Evolutionary conservation across 1,140 invertebrate genomes (phyloP).

Genomic region (Bombus affinis): DNA sequence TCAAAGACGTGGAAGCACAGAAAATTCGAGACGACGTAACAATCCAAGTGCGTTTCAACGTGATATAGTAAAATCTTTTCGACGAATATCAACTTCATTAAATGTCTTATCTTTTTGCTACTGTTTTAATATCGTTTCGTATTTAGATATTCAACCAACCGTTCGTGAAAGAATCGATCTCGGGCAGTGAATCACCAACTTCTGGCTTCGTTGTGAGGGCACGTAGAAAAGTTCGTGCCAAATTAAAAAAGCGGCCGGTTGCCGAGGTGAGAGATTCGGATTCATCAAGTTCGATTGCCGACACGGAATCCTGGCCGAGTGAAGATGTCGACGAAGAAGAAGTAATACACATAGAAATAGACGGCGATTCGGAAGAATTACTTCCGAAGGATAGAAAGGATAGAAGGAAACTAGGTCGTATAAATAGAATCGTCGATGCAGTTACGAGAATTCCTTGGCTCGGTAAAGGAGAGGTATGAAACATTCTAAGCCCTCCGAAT

Average conservation of each 20-base stretch:
- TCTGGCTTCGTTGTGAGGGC: conserved; percentile 68
- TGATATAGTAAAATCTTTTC: not conserved
- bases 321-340: conserved; percentile 69
- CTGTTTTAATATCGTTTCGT: too few species aligned
- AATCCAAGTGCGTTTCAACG: conserved; percentile 71
- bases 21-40: conserved; percentile 78
- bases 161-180: conserved; percentile 48
- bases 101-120: not conserved
- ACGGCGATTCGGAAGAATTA: conserved; percentile 55
- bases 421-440: conserved; percentile 65
- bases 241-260: conserved; percentile 40
- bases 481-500: not conserved
- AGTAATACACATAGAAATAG: conserved; percentile 67
- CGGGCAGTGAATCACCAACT: conserved; percentile 57
- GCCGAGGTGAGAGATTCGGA: conserved; percentile 27
- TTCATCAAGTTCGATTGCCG: conserved; percentile 65
- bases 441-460: conserved; percentile 67
- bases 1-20: conserved; percentile 78
- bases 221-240: conserved; percentile 54
- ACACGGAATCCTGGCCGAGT: conserved; percentile 69
- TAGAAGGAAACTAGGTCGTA: conserved; percentile 54
- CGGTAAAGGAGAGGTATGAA: conserved; percentile 46
- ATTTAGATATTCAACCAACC: conserved; percentile 74
- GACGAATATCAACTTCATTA: not conserved
- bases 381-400: conserved; percentile 40